Evolutionary conservation across 2,797 vertebrate genomes (phyloP), one percentile per base, ranked within the genome.

Genomic region (Sebastiscus tertius): DNA sequence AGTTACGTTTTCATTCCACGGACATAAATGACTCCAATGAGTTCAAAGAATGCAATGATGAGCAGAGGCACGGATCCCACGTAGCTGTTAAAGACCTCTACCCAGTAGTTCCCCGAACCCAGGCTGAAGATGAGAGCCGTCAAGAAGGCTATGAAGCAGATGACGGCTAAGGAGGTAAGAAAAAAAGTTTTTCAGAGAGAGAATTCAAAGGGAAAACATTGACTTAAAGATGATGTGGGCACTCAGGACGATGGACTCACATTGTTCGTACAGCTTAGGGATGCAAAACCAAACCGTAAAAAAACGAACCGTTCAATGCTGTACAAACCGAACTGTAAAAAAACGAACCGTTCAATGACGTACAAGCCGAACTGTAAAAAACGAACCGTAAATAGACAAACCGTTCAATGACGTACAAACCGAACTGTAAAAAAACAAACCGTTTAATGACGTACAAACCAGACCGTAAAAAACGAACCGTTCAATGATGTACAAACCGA

Each of bases 81-180:
- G 0, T 96, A 97, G 84, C 70, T 91, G 83, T 98, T 98, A 22
- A 99, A 98, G 78, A 98, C 89, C 89, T 98, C 97, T 49, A 99
- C 93, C 98, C 98, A 99, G 90, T 99, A 99, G 93, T 95, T 98
- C 4, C 98, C 98, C 0, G 97, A 99, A 33, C 94, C 93, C 94
- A 97, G 64, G 0, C 95, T 93, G 90, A 99, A 99, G 83, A 97
- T 95, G 54, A 97, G 93, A 54, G 96, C 94, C 3, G 80, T 2
- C 60, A 93, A 75, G 92, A 98, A 97, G 39, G 82, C 85, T 26
- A 91, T 0, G n/a, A 96, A 16, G 77, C 97, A 98, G 69, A 95
- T 60, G 34, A 95, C 4, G 1, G 88, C 98, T 99, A 64, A 16
- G 36, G 72, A 76, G 52, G n/a, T 16, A 2, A 69, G 5, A 9